These are phyloP conservation scores for Nephrotoma appendiculata DNA, from an alignment of 2,888 invertebrate genomes.

Conservation along the genomic window DNA sequence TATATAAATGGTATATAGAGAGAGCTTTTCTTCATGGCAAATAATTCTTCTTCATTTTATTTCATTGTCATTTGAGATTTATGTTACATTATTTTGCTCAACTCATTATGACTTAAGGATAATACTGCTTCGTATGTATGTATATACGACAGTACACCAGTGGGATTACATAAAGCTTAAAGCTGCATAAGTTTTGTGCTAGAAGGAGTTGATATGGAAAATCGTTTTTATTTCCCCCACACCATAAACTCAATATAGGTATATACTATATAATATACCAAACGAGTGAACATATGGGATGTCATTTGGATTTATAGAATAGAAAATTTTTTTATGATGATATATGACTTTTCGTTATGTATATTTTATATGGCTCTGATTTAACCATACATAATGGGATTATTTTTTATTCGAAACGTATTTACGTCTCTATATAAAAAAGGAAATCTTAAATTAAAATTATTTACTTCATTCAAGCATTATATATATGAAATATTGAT, in stretches of 20 bases:
- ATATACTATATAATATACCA: not conserved
- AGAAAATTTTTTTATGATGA: not conserved
- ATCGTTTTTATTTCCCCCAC: not conserved
- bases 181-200: not conserved
- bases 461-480: not conserved
- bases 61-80: not conserved
- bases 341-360: not conserved
- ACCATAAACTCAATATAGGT: not conserved
- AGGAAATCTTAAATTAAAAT: not conserved
- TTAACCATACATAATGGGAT: not conserved
- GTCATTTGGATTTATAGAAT: not conserved
- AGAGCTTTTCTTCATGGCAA: not conserved
- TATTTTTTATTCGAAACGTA: not conserved
- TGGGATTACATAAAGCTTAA: not conserved
- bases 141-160: not conserved
- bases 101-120: not conserved
- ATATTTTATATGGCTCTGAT: too few relatives aligned
- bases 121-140: not conserved
- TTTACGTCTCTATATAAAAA: not conserved
- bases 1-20: not conserved
- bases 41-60: not conserved
- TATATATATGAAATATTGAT: not conserved
- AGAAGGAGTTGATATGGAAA: not conserved
- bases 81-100: not conserved
- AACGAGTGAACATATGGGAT: not conserved